A percentile compares a stretch with the other conserved stretches of the same genome.
Evolutionary conservation across 2,113 vertebrate species (phyloP).

Genomic region (Actenoides hombroni): DNA sequence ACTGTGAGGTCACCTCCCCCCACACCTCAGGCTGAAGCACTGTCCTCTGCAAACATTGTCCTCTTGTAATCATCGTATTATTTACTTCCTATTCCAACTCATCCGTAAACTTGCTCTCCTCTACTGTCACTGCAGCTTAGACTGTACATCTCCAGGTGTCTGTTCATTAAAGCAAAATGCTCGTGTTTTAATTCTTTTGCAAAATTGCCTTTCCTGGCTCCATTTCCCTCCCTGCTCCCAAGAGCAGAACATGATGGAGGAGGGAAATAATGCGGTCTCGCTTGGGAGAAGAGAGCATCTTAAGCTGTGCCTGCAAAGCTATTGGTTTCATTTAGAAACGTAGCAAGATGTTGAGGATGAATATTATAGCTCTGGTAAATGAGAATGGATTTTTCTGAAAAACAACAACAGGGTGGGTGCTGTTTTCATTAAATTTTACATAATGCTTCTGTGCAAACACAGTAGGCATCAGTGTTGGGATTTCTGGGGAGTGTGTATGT

Average conservation of each 20-base stretch:
- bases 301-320: neutral
- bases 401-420: neutral
- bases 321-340: neutral
- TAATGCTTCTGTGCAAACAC: neutral
- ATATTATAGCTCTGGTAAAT: neutral
- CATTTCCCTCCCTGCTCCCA: rapidly evolving
- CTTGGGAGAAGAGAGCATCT: neutral
- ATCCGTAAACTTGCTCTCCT: neutral
- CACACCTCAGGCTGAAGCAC: neutral
- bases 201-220: neutral
- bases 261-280: neutral
- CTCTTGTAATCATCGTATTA: neutral
- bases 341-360: neutral
- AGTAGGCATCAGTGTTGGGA: neutral
- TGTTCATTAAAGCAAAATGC: neutral
- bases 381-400: neutral
- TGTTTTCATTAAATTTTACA: neutral
- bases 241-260: neutral
- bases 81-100: neutral
- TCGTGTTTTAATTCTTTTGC: neutral
- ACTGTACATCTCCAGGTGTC: neutral
- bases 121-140: neutral
- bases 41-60: neutral
- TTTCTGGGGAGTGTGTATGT: neutral
- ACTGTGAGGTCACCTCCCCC: neutral